Conservation (phyloP, 2,113 vertebrate species). For the Copsychus sechellarum region DNA sequence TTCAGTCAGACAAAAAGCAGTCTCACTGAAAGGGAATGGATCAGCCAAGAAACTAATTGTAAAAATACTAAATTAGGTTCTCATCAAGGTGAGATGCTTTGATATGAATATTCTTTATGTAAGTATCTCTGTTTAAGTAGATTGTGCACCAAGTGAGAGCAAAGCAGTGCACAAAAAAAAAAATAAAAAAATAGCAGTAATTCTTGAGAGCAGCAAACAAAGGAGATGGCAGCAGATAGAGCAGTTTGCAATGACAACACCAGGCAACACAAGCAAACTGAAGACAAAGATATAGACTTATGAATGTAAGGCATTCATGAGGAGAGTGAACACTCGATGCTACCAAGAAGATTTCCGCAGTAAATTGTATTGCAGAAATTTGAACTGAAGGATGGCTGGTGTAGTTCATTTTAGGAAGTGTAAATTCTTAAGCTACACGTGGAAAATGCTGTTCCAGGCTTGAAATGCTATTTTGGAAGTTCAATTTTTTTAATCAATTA, state of each 20-base stretch:
- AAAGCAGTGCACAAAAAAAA: neutral
- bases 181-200: neutral
- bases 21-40: neutral
- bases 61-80: neutral
- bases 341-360: neutral
- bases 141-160: neutral
- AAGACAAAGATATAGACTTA: neutral
- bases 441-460: neutral
- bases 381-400: neutral
- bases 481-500: neutral
- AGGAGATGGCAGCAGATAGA: conserved; percentile 39
- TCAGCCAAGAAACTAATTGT: neutral
- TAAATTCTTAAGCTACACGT: neutral
- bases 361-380: neutral
- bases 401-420: neutral
- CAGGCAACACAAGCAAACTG: neutral
- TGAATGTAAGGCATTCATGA: neutral
- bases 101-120: neutral
- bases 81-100: neutral
- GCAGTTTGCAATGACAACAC: neutral
- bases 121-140: neutral
- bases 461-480: neutral
- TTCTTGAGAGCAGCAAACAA: conserved; percentile 57
- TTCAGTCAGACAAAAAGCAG: neutral
- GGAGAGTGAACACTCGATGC: neutral